Evolutionary conservation across 2,888 invertebrate genomes (phyloP).

Genomic region (Nomada hirtipes): DNA sequence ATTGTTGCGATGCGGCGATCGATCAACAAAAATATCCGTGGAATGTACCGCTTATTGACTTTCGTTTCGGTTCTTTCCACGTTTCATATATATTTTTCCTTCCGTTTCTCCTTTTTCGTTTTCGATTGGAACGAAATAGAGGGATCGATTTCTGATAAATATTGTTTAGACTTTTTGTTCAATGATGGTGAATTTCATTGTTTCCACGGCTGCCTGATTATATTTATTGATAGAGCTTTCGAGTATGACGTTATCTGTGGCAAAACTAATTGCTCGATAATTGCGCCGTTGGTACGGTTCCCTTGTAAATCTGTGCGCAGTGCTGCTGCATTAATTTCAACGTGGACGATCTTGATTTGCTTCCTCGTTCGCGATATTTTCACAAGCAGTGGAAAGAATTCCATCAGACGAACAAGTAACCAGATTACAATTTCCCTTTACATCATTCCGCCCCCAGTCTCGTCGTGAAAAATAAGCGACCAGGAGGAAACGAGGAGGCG

Average conservation of each 20-base stretch:
- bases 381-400: background rate
- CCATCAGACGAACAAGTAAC: slow-evolving; percentile 1
- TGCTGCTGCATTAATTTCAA: background rate
- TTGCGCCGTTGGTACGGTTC: background rate
- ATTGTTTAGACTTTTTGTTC: slow-evolving; percentile 14
- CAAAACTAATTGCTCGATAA: slow-evolving; percentile 8
- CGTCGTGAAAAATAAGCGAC: background rate
- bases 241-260: slow-evolving; percentile 3
- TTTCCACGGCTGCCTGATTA: background rate
- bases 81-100: background rate
- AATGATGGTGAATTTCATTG: background rate
- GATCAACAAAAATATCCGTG: slow-evolving; percentile 37
- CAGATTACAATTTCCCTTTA: slow-evolving; percentile 16
- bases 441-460: background rate
- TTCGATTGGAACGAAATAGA: background rate
- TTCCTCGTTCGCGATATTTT: background rate
- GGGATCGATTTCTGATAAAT: slow-evolving; percentile 1
- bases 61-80: background rate
- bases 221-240: slow-evolving; percentile 18
- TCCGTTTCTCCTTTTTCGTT: too few relatives aligned
- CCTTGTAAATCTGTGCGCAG: too few relatives aligned
- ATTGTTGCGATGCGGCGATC: slow-evolving; percentile 37
- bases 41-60: slow-evolving; percentile 27
- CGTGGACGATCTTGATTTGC: background rate
- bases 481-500: background rate